These are phyloP conservation scores for Diploscapter pachys DNA, from an alignment of 1,140 invertebrate species.

Conservation along the genomic window DNA sequence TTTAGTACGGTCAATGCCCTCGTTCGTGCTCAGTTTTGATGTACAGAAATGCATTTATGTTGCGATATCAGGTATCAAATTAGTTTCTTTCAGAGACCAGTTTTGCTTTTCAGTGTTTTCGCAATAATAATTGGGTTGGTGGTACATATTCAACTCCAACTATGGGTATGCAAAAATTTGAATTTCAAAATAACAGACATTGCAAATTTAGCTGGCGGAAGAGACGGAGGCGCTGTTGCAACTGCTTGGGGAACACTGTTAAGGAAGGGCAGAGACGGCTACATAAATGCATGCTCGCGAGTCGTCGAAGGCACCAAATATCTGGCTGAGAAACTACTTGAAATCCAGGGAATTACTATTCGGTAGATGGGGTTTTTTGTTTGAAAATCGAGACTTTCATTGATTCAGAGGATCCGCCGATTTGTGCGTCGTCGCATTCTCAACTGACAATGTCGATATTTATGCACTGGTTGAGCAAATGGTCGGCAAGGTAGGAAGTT, in stretches of 20 bases:
- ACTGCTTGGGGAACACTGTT: conserved; percentile 52
- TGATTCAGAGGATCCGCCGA: conserved; percentile 16
- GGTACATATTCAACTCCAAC: conserved; percentile 48
- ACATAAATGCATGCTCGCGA: conserved; percentile 18
- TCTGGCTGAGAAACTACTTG: conserved; percentile 16
- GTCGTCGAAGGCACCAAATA: conserved; percentile 21
- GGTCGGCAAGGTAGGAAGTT: conserved; percentile 6
- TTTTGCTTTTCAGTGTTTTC: conserved; percentile 43
- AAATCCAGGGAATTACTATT: conserved; percentile 15
- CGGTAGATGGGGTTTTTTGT: too few relatives aligned
- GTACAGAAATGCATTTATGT: conserved; percentile 40
- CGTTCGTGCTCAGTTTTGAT: conserved; percentile 44
- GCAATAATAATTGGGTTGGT: conserved; percentile 44
- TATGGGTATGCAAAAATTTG: background rate
- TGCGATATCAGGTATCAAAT: background rate
- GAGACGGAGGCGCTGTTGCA: conserved; percentile 47
- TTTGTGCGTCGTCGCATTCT: conserved; percentile 22
- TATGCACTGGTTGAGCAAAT: conserved; percentile 21
- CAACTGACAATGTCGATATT: conserved; percentile 4
- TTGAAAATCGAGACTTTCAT: too few relatives aligned
- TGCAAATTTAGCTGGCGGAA: conserved; percentile 22
- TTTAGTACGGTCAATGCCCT: conserved; percentile 49
- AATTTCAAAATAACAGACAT: too few relatives aligned
- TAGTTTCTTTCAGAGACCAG: conserved; percentile 13
- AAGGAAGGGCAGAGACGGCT: conserved; percentile 27